phyloP scores from a whole-genome alignment of 53 echinoderm and acorn worm species.

The Pentamera pediparva region DNA sequence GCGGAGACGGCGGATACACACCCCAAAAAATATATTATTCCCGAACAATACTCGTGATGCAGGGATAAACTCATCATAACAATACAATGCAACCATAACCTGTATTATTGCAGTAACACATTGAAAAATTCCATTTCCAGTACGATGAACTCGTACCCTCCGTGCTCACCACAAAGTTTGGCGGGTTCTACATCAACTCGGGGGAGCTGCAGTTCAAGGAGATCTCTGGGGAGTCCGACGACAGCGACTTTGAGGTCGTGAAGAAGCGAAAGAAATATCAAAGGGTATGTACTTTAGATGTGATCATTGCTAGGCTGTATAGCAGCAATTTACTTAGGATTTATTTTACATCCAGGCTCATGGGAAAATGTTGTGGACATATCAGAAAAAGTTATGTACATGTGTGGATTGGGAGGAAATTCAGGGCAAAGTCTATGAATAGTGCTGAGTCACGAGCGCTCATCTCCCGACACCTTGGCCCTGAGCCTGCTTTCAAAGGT shows the following conservation, averaged over 20 bases:
- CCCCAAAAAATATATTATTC: too few relatives aligned
- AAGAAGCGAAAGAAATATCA: constrained; percentile 64
- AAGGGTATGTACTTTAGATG: too few relatives aligned
- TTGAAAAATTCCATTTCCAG: constrained; percentile 43
- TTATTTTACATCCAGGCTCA: background rate
- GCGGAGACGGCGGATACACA: too few relatives aligned
- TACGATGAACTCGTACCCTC: constrained; percentile 96
- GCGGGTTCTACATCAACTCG: constrained; percentile 98
- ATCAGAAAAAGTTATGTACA: constrained; percentile 58
- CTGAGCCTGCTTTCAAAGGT: background rate
- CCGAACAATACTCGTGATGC: too few relatives aligned
- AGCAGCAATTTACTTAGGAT: background rate
- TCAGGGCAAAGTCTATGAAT: background rate
- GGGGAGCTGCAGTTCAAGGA: constrained; percentile 90
- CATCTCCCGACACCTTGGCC: too few relatives aligned
- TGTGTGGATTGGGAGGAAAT: background rate
- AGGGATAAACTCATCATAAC: too few relatives aligned
- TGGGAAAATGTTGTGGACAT: background rate
- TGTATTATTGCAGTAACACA: too few relatives aligned
- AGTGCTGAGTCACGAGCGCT: background rate
- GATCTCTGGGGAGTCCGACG: constrained; percentile 74
- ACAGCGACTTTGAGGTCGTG: constrained; percentile 57
- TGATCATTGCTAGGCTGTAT: too few relatives aligned
- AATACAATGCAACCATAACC: too few relatives aligned
- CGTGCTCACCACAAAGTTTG: constrained; percentile 84